A percentile compares a stretch with the other conserved stretches of the same genome.
phyloP scores from a whole-genome alignment of 2,797 vertebrate genomes.

The Chloroceryle inda region DNA sequence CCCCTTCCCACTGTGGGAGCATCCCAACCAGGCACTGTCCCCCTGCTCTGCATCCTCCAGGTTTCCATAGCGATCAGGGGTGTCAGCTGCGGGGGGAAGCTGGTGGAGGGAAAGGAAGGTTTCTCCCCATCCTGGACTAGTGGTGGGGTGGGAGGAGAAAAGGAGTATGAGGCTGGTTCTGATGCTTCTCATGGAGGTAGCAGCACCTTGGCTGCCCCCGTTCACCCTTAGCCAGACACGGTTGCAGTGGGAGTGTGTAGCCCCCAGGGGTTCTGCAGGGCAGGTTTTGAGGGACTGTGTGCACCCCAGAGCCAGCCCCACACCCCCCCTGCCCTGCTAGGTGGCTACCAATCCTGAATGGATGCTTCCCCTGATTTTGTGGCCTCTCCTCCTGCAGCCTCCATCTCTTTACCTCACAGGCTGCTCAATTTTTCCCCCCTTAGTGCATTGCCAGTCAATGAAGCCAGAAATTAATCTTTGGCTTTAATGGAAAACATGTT shows the following conservation, averaged over 20 bases:
- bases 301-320: background rate
- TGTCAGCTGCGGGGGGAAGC: background rate
- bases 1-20: background rate
- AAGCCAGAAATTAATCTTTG: conserved; percentile 11
- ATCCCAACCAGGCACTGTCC: background rate
- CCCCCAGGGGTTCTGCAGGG: background rate
- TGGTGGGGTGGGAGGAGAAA: background rate
- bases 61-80: conserved; percentile 65
- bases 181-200: background rate
- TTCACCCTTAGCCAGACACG: background rate
- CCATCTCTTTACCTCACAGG: background rate
- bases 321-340: rapidly evolving
- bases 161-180: background rate
- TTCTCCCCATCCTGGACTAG: background rate
- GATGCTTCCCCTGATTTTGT: background rate
- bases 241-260: background rate
- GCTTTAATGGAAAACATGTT: background rate
- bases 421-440: background rate
- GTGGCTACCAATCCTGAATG: background rate
- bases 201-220: background rate
- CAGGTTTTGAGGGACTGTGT: background rate
- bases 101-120: background rate
- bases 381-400: background rate
- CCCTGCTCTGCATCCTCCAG: rapidly evolving
- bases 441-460: background rate